Percentiles rank a stretch among this genome's conserved stretches.
Evolutionary conservation across 2,113 vertebrate genomes (phyloP).

Genomic region (Rhinolophus sinicus): DNA sequence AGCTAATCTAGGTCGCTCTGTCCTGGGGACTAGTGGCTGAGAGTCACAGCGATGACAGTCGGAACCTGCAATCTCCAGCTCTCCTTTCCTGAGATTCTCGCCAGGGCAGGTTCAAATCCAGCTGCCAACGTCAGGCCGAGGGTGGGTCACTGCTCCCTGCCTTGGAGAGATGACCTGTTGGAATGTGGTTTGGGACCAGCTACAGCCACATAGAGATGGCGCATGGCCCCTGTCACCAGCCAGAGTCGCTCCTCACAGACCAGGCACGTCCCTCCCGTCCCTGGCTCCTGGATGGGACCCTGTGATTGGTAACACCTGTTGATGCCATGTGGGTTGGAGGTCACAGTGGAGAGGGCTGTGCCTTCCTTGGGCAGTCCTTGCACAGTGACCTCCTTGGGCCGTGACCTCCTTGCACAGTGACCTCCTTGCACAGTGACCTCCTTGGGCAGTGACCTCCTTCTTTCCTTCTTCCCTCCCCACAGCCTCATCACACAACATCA

Average conservation of each 20-base stretch:
- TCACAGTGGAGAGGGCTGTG: background rate
- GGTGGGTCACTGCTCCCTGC: background rate
- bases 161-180: fast-evolving
- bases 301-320: fast-evolving
- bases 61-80: background rate
- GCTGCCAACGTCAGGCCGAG: background rate
- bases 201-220: fast-evolving
- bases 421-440: background rate
- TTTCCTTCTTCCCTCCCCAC: no score
- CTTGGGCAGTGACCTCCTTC: background rate
- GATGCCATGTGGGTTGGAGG: background rate
- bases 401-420: fast-evolving
- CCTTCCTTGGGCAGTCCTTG: no score
- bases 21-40: fast-evolving
- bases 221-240: fast-evolving
- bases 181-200: fast-evolving
- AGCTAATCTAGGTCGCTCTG: background rate
- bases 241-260: background rate
- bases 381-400: no score
- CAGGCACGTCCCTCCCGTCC: no score
- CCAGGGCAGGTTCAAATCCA: no score
- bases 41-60: background rate
- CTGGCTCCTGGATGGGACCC: no score
- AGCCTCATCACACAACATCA: background rate
- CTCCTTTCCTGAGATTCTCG: background rate